Conservation (phyloP, 1,140 invertebrate genomes). For the Argopecten irradians region DNA sequence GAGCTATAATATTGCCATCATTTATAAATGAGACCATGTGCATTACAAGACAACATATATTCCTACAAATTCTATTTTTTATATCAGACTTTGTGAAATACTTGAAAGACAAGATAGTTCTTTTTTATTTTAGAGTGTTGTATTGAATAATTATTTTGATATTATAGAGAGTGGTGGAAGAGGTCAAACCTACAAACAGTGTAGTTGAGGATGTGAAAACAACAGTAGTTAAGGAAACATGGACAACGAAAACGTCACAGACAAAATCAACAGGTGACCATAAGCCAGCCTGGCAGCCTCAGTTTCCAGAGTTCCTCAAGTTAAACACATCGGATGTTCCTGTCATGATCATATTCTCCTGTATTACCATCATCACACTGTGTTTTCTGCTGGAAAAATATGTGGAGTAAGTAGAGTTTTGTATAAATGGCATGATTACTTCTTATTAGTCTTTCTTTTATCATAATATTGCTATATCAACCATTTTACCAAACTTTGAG, state of each 20-base stretch:
- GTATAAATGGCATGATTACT: too few relatives aligned
- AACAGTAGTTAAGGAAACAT: slow-evolving; percentile 30
- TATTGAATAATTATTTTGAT: too few relatives aligned
- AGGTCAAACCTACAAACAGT: slow-evolving; percentile 28
- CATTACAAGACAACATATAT: too few relatives aligned
- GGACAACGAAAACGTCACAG: background rate
- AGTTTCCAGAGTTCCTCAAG: slow-evolving; percentile 18
- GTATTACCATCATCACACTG: slow-evolving; percentile 55
- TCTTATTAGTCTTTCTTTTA: too few relatives aligned
- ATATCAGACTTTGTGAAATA: too few relatives aligned
- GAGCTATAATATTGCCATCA: too few relatives aligned
- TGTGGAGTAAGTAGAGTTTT: slow-evolving; percentile 46
- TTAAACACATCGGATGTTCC: slow-evolving; percentile 54
- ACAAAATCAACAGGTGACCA: background rate
- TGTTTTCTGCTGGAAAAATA: slow-evolving; percentile 58
- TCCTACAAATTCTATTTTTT: too few relatives aligned
- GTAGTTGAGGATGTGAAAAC: slow-evolving; percentile 18
- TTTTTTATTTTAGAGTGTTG: too few relatives aligned
- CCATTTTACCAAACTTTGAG: too few relatives aligned
- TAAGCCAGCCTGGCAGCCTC: slow-evolving; percentile 24
- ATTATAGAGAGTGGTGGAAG: background rate
- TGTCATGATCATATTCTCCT: slow-evolving; percentile 55
- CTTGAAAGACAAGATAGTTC: too few relatives aligned
- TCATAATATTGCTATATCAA: too few relatives aligned
- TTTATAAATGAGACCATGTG: too few relatives aligned